phyloP scores from a whole-genome alignment of 2,113 vertebrate species.

The Pangasianodon hypophthalmus region DNA sequence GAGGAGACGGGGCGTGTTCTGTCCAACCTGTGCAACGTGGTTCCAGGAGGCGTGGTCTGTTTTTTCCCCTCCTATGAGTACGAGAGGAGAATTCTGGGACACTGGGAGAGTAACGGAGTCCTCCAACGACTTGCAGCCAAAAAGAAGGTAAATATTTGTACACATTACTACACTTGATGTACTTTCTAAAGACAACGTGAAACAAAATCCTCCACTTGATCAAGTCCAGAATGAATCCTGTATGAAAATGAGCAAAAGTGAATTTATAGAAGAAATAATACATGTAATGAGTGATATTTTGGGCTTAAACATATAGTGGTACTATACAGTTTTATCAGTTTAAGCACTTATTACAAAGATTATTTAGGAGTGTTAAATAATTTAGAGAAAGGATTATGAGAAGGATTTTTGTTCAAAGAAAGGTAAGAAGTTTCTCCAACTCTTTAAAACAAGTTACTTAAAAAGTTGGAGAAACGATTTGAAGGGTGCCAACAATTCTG shows the following conservation, averaged over 20 bases:
- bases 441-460: too few relatives aligned
- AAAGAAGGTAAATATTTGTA: conserved; percentile 79
- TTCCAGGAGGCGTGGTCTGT: conserved; percentile 89
- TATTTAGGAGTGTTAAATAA: background rate
- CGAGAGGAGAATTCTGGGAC: conserved; percentile 76
- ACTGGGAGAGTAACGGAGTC: conserved; percentile 85
- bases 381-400: background rate
- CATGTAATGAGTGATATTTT: background rate
- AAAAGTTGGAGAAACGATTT: too few relatives aligned
- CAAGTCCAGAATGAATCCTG: background rate
- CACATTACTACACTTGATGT: background rate
- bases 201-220: background rate
- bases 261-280: background rate
- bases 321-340: too few relatives aligned
- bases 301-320: background rate
- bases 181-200: background rate
- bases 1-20: conserved; percentile 88
- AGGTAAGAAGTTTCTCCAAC: background rate
- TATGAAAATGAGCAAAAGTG: background rate
- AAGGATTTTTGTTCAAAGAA: background rate
- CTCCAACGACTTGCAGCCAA: conserved; percentile 77
- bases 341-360: background rate
- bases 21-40: conserved; percentile 87
- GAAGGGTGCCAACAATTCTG: too few relatives aligned
- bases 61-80: conserved; percentile 97